Evolutionary conservation across 2,113 vertebrate genomes (phyloP).

Genomic region (Aix galericulata): DNA sequence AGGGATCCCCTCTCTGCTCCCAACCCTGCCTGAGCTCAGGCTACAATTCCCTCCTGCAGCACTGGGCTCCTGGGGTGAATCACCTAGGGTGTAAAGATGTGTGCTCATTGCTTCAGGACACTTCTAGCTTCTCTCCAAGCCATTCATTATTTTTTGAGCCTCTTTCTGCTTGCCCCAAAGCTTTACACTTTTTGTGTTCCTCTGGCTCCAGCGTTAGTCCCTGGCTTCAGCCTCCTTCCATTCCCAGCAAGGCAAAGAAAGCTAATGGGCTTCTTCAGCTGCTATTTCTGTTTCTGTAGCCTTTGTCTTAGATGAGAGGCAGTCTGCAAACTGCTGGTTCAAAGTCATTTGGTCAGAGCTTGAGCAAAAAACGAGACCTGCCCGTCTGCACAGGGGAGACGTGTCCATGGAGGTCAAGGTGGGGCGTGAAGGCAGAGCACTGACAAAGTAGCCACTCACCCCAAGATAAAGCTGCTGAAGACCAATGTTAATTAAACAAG

Average conservation of each 20-base stretch:
- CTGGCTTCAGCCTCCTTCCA: not conserved
- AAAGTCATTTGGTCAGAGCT: not conserved
- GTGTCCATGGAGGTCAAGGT: not conserved
- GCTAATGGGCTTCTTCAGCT: not conserved
- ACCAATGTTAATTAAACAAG: not conserved
- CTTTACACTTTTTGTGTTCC: not conserved
- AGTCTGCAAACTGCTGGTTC: not conserved
- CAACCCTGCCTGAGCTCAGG: not conserved
- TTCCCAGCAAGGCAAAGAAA: not conserved
- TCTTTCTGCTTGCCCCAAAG: not conserved
- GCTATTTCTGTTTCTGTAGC: not conserved
- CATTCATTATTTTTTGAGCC: not conserved
- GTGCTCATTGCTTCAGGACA: not conserved
- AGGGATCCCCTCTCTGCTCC: not conserved
- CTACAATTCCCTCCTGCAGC: not conserved
- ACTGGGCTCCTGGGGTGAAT: not conserved
- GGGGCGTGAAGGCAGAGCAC: not conserved
- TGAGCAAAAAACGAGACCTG: not conserved
- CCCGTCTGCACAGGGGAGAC: not conserved
- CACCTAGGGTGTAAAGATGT: fast-evolving
- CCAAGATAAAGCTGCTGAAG: constrained; percentile 43
- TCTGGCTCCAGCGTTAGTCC: not conserved
- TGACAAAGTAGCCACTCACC: constrained; percentile 3
- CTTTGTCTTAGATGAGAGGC: not conserved
- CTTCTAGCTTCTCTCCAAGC: not conserved